Evolutionary conservation across 2,797 vertebrate species (phyloP).

Genomic region (Buphagus erythrorhynchus): DNA sequence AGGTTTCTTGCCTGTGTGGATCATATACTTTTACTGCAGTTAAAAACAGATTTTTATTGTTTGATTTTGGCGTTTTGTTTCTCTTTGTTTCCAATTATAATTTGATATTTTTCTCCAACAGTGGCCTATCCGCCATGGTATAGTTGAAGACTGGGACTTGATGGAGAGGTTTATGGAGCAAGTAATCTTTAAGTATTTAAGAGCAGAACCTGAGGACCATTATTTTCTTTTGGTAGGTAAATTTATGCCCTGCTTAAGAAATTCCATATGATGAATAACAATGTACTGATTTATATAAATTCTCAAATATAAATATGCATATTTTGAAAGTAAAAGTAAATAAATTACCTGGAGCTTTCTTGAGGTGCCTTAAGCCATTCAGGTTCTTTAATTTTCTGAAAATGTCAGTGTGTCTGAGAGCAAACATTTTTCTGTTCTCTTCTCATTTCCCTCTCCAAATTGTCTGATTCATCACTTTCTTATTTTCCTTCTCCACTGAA

Average conservation of each 20-base stretch:
- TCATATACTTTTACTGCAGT: not conserved
- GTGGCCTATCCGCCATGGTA: constrained; percentile 98
- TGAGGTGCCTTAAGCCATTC: not conserved
- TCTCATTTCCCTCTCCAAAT: not conserved
- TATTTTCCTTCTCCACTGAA: not conserved
- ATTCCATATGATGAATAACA: not conserved
- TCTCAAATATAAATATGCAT: not conserved
- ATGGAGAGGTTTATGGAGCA: constrained; percentile 99
- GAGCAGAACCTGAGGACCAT: constrained; percentile 97
- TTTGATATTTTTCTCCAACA: constrained; percentile 59
- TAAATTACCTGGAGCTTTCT: not conserved
- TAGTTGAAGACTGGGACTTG: constrained; percentile 97
- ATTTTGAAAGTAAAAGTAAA: not conserved
- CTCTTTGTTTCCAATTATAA: not conserved
- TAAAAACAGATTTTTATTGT: not conserved
- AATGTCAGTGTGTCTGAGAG: not conserved
- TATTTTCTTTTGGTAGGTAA: constrained; percentile 92
- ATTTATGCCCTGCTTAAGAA: not conserved
- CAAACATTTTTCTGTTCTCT: not conserved
- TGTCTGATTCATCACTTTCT: not conserved
- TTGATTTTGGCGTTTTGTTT: rapidly evolving
- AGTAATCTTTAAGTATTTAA: constrained; percentile 96
- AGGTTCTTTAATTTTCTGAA: not conserved
- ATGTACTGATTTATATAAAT: not conserved
- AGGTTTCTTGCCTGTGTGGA: not conserved